Evolutionary conservation across 1,140 invertebrate species (phyloP), one percentile per base, ranked within the genome.

Genomic region (Eciton burchellii): DNA sequence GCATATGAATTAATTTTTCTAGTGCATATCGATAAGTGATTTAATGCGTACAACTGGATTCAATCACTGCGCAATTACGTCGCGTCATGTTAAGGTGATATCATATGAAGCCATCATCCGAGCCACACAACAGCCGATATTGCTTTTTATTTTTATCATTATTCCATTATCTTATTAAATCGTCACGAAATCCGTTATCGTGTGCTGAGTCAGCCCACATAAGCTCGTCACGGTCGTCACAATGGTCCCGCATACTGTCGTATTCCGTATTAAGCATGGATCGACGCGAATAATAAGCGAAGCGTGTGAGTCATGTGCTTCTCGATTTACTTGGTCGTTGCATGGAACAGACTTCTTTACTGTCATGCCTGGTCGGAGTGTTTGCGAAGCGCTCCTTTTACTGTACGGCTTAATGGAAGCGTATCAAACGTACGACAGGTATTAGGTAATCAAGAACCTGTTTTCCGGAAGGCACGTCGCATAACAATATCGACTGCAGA

Each of bases 141-240:
- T n/a, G 35, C 24, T 41, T 65, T 47, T 68, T 68, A 29, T 68
- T 57, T 70, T 70, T 43, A 29, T n/a, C n/a, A n/a, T n/a, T n/a
- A n/a, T n/a, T n/a, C n/a, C n/a, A n/a, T n/a, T n/a, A n/a, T n/a
- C n/a, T n/a, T n/a, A n/a, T 3, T 57, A 14, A 9, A 76, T 56
- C 49, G 63, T 56, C 49, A 70, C 63, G 56, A 70, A 57, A 29
- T 16, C 16, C 26, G 0, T 68, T 68, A 43, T 47, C 65, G 16
- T 21, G 41, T 21, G 12, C 4, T 79, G 63, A 70, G 35, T 79
- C 63, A 70, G 35, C 35, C 6, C 35, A 8, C 12, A 45, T 12
- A 21, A n/a, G n/a, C 63, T 70, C 35, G 56, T 79, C 49, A n/a
- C 24, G 12, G 49, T 74, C 71, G 0, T 35, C n/a, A n/a, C n/a